These are phyloP conservation scores for Neoarius graeffei DNA, from an alignment of 2,113 vertebrate species.

Conservation along the genomic window DNA sequence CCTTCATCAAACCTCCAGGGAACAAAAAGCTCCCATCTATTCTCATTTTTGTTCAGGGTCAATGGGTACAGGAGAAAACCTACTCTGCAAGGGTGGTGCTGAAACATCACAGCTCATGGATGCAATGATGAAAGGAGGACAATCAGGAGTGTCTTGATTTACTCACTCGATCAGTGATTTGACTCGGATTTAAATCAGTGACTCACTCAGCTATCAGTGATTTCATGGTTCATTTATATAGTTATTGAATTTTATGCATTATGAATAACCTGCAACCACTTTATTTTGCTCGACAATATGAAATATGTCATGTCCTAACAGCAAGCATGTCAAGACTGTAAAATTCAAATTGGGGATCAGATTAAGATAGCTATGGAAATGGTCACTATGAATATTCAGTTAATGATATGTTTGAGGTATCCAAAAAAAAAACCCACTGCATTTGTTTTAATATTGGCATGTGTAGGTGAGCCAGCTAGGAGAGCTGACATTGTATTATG, in stretches of 20 bases:
- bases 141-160: background rate
- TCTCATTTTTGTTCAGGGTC: constrained; percentile 46
- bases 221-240: constrained; percentile 21
- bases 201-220: background rate
- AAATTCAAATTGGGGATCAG: background rate
- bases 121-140: background rate
- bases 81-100: background rate
- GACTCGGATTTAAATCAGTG: no score
- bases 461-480: background rate
- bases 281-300: constrained; percentile 10
- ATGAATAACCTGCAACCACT: constrained; percentile 1
- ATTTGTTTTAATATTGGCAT: background rate
- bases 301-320: constrained; percentile 10
- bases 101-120: background rate
- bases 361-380: background rate
- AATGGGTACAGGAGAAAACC: constrained; percentile 24
- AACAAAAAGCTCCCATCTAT: constrained; percentile 44
- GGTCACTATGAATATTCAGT: background rate
- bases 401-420: background rate
- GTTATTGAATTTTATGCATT: constrained; percentile 1
- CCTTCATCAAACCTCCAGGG: constrained; percentile 49
- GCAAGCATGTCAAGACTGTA: background rate
- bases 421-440: background rate
- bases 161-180: background rate
- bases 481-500: background rate